These are phyloP conservation scores for Halictus rubicundus DNA, from an alignment of 1,140 invertebrate genomes.

Conservation along the genomic window DNA sequence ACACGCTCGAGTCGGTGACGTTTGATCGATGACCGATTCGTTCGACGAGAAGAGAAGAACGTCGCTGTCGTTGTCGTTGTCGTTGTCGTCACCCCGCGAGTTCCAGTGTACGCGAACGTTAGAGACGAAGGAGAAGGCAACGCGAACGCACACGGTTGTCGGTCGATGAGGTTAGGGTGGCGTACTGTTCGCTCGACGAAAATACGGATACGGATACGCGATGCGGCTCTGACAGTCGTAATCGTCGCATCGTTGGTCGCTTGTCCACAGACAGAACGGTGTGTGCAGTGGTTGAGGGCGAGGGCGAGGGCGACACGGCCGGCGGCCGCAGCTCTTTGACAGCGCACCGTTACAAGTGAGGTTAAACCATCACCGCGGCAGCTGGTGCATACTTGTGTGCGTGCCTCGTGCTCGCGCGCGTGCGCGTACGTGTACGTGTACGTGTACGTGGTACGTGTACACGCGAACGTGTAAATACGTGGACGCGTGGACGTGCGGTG, in stretches of 20 bases:
- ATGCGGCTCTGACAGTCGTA: slow-evolving; percentile 37
- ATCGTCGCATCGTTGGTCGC: not conserved
- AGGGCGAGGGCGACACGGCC: slow-evolving; percentile 7
- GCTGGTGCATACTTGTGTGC: slow-evolving; percentile 14
- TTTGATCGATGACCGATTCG: not conserved
- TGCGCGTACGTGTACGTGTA: too few species aligned
- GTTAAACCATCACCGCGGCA: slow-evolving; percentile 15
- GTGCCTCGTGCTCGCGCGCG: too few species aligned
- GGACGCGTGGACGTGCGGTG: slow-evolving; percentile 23
- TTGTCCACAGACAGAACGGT: not conserved
- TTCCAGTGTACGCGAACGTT: not conserved
- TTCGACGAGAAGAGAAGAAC: too few species aligned
- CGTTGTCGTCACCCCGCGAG: too few species aligned
- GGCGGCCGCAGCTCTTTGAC: slow-evolving; percentile 25
- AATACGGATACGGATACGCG: slow-evolving; percentile 18
- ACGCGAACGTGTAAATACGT: not conserved
- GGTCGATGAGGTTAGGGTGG: slow-evolving; percentile 47
- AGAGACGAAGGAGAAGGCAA: not conserved
- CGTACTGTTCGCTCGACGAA: slow-evolving; percentile 34
- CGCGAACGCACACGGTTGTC: slow-evolving; percentile 3
- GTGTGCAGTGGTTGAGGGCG: slow-evolving; percentile 20
- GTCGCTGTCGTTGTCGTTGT: not conserved
- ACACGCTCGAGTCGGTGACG: slow-evolving; percentile 8
- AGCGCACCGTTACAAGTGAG: slow-evolving; percentile 28
- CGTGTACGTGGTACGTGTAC: too few species aligned